Percentiles rank a stretch among this genome's conserved stretches.
phyloP scores from a whole-genome alignment of 2,888 invertebrate species.

The Hoplodrina blanda region DNA sequence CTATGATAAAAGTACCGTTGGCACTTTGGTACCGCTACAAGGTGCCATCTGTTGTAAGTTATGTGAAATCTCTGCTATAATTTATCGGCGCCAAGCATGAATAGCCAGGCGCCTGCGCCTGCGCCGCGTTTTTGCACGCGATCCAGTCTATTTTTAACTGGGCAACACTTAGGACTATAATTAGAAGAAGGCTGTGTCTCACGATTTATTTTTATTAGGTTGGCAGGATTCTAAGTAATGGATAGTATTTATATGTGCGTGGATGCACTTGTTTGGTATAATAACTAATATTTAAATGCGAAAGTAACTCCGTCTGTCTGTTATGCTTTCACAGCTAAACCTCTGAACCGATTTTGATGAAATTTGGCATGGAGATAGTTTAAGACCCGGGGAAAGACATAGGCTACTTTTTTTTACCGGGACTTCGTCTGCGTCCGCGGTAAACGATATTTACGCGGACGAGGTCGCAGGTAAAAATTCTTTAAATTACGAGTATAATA shows the following conservation, averaged over 20 bases:
- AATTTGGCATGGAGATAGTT: too few species aligned
- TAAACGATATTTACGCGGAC: too few species aligned
- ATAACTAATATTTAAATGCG: too few species aligned
- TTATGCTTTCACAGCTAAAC: too few species aligned
- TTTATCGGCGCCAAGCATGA: conserved; percentile 56
- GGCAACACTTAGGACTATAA: conserved; percentile 48
- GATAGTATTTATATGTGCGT: not conserved
- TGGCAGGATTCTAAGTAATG: conserved; percentile 27
- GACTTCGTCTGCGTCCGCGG: too few species aligned
- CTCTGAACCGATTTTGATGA: too few species aligned
- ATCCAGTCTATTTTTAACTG: conserved; percentile 59
- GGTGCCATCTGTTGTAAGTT: conserved; percentile 52
- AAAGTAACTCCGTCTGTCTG: too few species aligned
- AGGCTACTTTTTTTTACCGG: too few species aligned
- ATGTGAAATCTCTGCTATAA: conserved; percentile 52
- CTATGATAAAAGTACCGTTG: conserved; percentile 58
- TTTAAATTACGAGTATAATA: too few species aligned
- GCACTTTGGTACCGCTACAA: conserved; percentile 48
- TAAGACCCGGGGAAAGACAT: too few species aligned
- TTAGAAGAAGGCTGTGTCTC: conserved; percentile 57
- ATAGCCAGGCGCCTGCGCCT: conserved; percentile 37
- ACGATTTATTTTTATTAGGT: conserved; percentile 37
- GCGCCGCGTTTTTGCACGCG: conserved; percentile 61
- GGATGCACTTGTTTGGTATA: too few species aligned
- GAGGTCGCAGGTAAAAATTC: too few species aligned